Percentiles rank a stretch among this genome's conserved stretches.
Evolutionary conservation across 2,113 vertebrate species (phyloP).

Genomic region (Myiopsitta monachus): DNA sequence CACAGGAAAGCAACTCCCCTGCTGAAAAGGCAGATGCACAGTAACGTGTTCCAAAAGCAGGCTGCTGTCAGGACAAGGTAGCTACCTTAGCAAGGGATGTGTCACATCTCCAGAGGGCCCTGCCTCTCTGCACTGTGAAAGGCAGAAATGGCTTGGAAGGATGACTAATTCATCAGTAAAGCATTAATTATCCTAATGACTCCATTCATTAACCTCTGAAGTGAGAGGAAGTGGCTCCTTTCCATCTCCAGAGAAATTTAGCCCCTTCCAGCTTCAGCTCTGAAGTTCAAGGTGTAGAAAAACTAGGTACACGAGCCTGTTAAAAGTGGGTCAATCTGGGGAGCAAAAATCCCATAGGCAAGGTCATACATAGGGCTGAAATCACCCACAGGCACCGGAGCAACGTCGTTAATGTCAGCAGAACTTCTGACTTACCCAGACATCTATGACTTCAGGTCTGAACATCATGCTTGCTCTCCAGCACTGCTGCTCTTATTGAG

Average conservation of each 20-base stretch:
- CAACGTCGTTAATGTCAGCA: neutral
- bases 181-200: slow-evolving; percentile 69
- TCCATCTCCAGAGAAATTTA: slow-evolving; percentile 33
- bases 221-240: slow-evolving; percentile 8
- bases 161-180: slow-evolving; percentile 74
- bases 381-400: neutral
- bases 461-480: neutral
- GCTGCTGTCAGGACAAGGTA: neutral
- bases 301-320: neutral
- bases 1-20: neutral
- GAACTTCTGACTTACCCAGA: neutral
- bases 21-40: neutral
- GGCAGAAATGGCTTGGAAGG: slow-evolving; percentile 45
- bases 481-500: neutral
- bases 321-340: neutral
- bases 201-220: slow-evolving; percentile 68
- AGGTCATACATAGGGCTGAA: neutral
- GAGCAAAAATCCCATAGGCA: neutral
- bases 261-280: neutral
- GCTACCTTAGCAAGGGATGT: neutral
- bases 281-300: neutral
- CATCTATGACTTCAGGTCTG: neutral
- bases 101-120: slow-evolving; percentile 23
- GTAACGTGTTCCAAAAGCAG: neutral
- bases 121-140: slow-evolving; percentile 40